Percentiles rank a stretch among this genome's conserved stretches.
phyloP scores from a whole-genome alignment of 2,113 vertebrate genomes.

The Aldabrachelys gigantea region DNA sequence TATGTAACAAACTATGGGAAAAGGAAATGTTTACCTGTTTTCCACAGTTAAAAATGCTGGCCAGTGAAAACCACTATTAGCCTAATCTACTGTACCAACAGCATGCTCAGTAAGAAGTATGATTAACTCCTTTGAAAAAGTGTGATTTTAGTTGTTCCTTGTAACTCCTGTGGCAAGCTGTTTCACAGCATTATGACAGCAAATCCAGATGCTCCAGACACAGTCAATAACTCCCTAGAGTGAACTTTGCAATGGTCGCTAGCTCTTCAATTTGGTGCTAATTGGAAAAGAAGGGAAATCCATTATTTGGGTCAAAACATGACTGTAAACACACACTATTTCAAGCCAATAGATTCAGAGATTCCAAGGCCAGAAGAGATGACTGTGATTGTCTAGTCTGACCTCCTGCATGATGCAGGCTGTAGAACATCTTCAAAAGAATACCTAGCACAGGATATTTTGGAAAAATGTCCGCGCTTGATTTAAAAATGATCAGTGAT shows the following conservation, averaged over 20 bases:
- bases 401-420: too few relatives aligned
- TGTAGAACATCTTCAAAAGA: too few relatives aligned
- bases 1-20: background rate
- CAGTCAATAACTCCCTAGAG: background rate
- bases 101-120: background rate
- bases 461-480: too few relatives aligned
- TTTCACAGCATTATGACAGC: rapidly evolving
- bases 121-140: rapidly evolving
- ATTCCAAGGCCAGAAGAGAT: background rate
- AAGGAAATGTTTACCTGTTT: background rate
- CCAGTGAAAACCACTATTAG: rapidly evolving
- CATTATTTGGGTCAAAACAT: background rate
- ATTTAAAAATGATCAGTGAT: too few relatives aligned
- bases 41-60: rapidly evolving
- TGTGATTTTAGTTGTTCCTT: background rate
- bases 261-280: rapidly evolving
- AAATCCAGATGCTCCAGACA: rapidly evolving
- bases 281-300: background rate
- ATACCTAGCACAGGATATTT: too few relatives aligned
- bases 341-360: background rate
- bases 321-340: background rate
- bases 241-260: background rate
- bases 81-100: rapidly evolving
- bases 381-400: too few relatives aligned
- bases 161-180: background rate